These are phyloP conservation scores for Passerina amoena DNA, from an alignment of 2,113 vertebrate species.

Conservation along the genomic window DNA sequence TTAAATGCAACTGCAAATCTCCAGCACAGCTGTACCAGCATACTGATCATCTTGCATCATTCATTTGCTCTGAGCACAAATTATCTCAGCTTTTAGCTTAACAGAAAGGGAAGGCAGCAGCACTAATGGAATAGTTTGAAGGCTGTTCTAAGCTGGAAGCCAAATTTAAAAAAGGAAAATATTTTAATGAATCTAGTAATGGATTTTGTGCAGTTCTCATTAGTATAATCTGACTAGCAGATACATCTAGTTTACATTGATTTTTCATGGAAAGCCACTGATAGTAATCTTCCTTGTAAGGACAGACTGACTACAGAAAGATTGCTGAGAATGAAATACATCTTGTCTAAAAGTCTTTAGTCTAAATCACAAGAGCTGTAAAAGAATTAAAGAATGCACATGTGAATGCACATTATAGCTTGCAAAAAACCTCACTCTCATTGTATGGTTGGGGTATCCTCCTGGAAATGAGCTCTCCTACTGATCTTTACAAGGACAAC, in stretches of 20 bases:
- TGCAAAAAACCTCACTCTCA: background rate
- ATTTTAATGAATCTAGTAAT: background rate
- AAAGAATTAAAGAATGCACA: background rate
- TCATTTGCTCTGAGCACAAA: background rate
- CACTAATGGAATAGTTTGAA: slow-evolving; percentile 17
- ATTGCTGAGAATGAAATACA: background rate
- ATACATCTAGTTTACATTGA: background rate
- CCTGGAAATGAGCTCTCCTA: background rate
- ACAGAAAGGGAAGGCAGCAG: background rate
- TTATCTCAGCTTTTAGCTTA: slow-evolving; percentile 33
- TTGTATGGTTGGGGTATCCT: background rate
- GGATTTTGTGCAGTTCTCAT: background rate
- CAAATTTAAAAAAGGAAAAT: background rate
- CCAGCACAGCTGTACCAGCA: background rate
- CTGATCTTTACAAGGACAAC: background rate
- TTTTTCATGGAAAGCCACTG: background rate
- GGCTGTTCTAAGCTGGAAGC: background rate
- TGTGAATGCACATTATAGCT: background rate
- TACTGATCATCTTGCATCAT: slow-evolving; percentile 3
- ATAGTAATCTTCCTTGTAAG: background rate
- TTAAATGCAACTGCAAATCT: background rate
- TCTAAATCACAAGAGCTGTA: background rate
- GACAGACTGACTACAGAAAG: background rate
- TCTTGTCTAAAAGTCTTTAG: background rate
- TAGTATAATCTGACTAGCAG: background rate